A percentile compares a stretch with the other conserved stretches of the same genome.
These are phyloP conservation scores for Falco cherrug DNA, from an alignment of 2,797 vertebrate genomes.

Conservation along the genomic window DNA sequence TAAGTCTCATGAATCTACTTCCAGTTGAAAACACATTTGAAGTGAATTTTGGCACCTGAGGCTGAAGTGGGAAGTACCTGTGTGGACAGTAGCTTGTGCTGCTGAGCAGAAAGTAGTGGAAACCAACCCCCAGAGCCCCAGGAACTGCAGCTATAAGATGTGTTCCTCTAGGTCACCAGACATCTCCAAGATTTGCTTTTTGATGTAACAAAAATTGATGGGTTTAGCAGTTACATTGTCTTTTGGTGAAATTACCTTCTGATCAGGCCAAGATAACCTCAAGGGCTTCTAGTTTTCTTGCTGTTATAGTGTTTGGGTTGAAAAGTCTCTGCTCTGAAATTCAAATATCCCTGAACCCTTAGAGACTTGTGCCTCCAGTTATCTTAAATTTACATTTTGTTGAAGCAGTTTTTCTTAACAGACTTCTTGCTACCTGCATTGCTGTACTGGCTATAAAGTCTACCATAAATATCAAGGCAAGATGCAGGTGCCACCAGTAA, in stretches of 20 bases:
- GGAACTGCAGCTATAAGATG: not conserved
- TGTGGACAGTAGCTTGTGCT: not conserved
- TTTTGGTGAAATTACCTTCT: not conserved
- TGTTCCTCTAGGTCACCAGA: not conserved
- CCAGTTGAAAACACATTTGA: not conserved
- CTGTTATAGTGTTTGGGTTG: not conserved
- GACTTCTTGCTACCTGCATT: not conserved
- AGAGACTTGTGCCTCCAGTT: not conserved
- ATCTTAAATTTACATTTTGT: not conserved
- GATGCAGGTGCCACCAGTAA: not conserved
- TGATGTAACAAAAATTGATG: not conserved
- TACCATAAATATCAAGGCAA: not conserved
- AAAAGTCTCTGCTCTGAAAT: not conserved
- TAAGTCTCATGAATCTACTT: not conserved
- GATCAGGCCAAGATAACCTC: not conserved
- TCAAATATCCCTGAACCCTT: not conserved
- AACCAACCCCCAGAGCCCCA: not conserved
- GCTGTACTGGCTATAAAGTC: not conserved
- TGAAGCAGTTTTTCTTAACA: not conserved
- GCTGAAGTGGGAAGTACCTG: not conserved
- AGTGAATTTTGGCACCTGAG: not conserved
- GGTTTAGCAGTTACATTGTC: fast-evolving
- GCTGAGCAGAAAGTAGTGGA: not conserved
- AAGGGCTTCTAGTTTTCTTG: not conserved
- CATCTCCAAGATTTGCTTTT: not conserved